These are phyloP conservation scores for Phylloscopus whistleri DNA, from an alignment of 2,113 vertebrate species.

Conservation along the genomic window DNA sequence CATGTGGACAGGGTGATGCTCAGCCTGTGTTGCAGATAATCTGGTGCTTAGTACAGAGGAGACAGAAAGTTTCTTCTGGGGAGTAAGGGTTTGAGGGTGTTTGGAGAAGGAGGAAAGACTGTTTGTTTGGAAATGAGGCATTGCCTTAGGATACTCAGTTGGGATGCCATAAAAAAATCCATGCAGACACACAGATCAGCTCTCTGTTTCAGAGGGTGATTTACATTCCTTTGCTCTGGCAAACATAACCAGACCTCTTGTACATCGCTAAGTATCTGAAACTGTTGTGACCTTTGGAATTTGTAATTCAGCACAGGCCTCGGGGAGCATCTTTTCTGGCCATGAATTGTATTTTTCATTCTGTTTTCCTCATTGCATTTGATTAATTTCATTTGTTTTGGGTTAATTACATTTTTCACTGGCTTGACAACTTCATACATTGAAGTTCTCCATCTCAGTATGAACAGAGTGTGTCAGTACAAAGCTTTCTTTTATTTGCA, in stretches of 20 bases:
- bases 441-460: slow-evolving; percentile 21
- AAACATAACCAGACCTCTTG: slow-evolving; percentile 1
- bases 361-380: slow-evolving; percentile 34
- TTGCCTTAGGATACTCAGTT: neutral
- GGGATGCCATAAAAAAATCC: neutral
- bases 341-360: neutral
- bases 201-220: neutral
- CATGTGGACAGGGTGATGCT: neutral
- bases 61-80: neutral
- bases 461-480: neutral
- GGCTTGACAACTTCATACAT: neutral
- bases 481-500: slow-evolving; percentile 22
- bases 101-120: slow-evolving; percentile 21
- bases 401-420: slow-evolving; percentile 48
- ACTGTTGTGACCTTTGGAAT: slow-evolving; percentile 21
- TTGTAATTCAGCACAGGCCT: neutral
- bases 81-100: neutral
- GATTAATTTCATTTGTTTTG: slow-evolving; percentile 35
- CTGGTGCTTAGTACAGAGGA: neutral
- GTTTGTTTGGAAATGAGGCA: neutral
- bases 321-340: slow-evolving; percentile 15
- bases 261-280: neutral
- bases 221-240: slow-evolving; percentile 10
- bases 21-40: neutral
- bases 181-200: neutral